Evolutionary conservation across 2,797 vertebrate genomes (phyloP).

Genomic region (Sarcophilus harrisii): DNA sequence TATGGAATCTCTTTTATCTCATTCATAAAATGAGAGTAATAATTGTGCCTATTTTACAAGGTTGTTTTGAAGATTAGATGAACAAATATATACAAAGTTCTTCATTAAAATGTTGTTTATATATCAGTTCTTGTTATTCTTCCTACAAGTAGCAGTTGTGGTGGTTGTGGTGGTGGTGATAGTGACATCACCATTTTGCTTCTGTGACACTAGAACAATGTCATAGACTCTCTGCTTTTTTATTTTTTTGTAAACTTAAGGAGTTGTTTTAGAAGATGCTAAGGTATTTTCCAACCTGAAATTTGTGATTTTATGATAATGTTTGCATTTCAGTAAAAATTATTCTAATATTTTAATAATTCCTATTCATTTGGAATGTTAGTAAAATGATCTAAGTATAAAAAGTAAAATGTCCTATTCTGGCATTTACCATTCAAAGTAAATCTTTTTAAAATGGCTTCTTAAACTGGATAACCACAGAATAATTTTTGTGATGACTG

Average conservation of each 20-base stretch:
- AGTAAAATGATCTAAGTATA: background rate
- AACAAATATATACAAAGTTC: background rate
- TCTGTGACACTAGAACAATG: background rate
- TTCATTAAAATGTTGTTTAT: too few species aligned
- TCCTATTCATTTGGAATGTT: background rate
- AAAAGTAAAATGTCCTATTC: background rate
- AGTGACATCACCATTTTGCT: background rate
- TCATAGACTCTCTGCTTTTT: background rate
- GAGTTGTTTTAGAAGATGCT: background rate
- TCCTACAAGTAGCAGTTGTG: background rate
- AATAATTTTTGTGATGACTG: background rate
- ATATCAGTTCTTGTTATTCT: too few species aligned
- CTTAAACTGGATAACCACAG: background rate
- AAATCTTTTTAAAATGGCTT: background rate
- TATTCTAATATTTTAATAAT: background rate
- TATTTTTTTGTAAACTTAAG: background rate
- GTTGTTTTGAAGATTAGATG: background rate
- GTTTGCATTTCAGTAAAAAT: background rate
- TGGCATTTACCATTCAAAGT: background rate
- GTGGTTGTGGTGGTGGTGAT: background rate
- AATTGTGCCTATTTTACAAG: background rate
- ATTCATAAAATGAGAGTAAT: background rate
- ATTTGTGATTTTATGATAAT: background rate
- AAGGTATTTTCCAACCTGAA: background rate
- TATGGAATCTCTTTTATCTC: background rate